Percentiles rank a stretch among this genome's conserved stretches.
These are phyloP conservation scores for Ichneumoninae sp. DNA, from an alignment of 2,888 invertebrate genomes.

Conservation along the genomic window DNA sequence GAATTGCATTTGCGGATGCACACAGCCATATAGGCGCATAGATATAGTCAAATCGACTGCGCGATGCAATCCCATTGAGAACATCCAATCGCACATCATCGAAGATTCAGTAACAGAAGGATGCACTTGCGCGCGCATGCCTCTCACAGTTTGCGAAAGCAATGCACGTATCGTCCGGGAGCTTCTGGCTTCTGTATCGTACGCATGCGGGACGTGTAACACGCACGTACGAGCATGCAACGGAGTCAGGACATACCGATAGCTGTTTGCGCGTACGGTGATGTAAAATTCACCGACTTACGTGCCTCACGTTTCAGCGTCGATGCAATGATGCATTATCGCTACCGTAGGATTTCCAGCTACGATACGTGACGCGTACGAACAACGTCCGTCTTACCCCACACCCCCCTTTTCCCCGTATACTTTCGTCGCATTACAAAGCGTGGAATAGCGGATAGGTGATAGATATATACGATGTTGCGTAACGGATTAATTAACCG, in stretches of 20 bases:
- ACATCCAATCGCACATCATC: not conserved
- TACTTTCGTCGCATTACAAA: not conserved
- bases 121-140: slow-evolving; percentile 21
- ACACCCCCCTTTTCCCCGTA: not conserved
- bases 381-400: not conserved
- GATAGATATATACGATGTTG: slow-evolving; percentile 25
- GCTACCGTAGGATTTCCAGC: not conserved
- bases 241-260: slow-evolving; percentile 21
- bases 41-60: not conserved
- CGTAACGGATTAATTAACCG: slow-evolving; percentile 60
- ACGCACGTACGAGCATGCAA: slow-evolving; percentile 5
- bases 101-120: not conserved
- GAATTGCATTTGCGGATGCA: too few relatives aligned
- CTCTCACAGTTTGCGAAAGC: slow-evolving; percentile 10
- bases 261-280: slow-evolving; percentile 12
- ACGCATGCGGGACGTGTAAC: slow-evolving; percentile 28
- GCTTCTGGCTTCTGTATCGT: slow-evolving; percentile 15
- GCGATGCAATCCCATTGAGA: not conserved
- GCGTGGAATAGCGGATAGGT: not conserved
- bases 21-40: not conserved
- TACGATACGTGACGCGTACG: not conserved
- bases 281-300: slow-evolving; percentile 12
- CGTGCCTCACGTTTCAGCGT: not conserved
- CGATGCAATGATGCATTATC: slow-evolving; percentile 9
- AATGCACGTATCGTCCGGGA: not conserved